A percentile compares a stretch with the other conserved stretches of the same genome.
Evolutionary conservation across 2,797 vertebrate genomes (phyloP).

Genomic region (Lithobates sylvaticus): DNA sequence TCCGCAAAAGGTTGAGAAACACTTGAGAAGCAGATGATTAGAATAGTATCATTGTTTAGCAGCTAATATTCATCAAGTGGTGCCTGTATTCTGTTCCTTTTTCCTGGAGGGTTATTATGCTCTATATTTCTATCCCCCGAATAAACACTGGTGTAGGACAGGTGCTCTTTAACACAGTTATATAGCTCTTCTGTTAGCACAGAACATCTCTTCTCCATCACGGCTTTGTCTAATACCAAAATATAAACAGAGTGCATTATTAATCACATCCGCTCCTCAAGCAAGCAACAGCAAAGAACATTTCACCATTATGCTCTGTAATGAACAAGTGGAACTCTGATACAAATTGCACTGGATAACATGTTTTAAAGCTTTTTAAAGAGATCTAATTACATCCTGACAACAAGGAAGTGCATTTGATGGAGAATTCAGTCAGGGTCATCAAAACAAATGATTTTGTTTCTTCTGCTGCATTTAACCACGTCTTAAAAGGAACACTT

Average conservation of each 20-base stretch:
- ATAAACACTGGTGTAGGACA: neutral
- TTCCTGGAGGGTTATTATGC: too few species aligned
- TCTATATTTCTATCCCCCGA: too few species aligned
- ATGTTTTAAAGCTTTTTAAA: constrained; percentile 58
- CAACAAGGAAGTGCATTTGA: constrained; percentile 50
- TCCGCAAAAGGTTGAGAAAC: too few species aligned
- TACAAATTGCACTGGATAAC: constrained; percentile 51
- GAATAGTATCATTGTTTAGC: too few species aligned
- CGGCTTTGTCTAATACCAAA: constrained; percentile 45
- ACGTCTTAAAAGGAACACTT: constrained; percentile 10
- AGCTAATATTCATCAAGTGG: too few species aligned
- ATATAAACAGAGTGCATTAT: constrained; percentile 60
- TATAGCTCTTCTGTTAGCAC: constrained; percentile 7
- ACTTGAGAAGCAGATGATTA: too few species aligned
- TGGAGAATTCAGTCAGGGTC: constrained; percentile 16
- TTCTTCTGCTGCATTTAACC: constrained; percentile 32
- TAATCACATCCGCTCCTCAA: constrained; percentile 52
- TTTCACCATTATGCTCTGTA: constrained; percentile 50
- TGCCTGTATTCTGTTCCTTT: too few species aligned
- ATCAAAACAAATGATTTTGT: constrained; percentile 29
- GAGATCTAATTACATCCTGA: constrained; percentile 58
- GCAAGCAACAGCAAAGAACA: constrained; percentile 37
- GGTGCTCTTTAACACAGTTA: neutral
- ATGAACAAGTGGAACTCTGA: constrained; percentile 33
- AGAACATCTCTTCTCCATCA: constrained; percentile 35